These are phyloP conservation scores for Borostomias antarcticus DNA, from an alignment of 2,797 vertebrate species.

Conservation along the genomic window DNA sequence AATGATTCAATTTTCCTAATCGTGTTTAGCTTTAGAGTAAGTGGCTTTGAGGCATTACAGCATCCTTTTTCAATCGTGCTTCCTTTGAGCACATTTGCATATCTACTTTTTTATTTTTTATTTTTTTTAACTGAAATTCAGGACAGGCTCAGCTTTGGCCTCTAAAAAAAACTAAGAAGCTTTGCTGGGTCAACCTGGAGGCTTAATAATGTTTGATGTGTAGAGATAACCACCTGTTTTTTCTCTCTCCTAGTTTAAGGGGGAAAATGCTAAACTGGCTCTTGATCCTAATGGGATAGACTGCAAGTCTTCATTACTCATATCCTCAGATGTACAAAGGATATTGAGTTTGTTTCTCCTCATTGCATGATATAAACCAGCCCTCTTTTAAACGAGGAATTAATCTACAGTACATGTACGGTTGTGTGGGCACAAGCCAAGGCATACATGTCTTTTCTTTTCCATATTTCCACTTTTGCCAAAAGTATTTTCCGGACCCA, in stretches of 20 bases:
- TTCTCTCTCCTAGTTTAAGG: conserved; percentile 59
- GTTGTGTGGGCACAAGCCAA: conserved; percentile 1
- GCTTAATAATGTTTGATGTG: conserved; percentile 81
- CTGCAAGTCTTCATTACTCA: conserved; percentile 61
- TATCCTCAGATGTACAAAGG: conserved; percentile 61
- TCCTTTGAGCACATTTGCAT: conserved; percentile 80
- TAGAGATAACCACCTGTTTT: conserved; percentile 73
- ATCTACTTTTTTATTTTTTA: conserved; percentile 63
- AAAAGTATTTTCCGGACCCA: background rate
- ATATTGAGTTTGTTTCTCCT: conserved; percentile 60
- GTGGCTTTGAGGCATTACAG: conserved; percentile 79
- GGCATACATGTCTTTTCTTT: conserved; percentile 5
- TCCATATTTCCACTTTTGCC: conserved; percentile 18
- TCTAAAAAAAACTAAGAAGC: conserved; percentile 70
- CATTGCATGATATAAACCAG: conserved; percentile 47
- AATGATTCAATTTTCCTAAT: conserved; percentile 88
- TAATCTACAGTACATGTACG: conserved; percentile 21
- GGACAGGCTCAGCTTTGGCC: conserved; percentile 72
- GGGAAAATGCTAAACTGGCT: conserved; percentile 64
- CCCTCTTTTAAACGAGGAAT: conserved; percentile 15
- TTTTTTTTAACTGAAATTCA: conserved; percentile 65
- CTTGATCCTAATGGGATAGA: conserved; percentile 75
- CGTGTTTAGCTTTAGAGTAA: conserved; percentile 84
- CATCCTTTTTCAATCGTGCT: conserved; percentile 76
- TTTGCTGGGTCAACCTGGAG: conserved; percentile 71